Conservation (phyloP, 2,888 invertebrate genomes). For the Microctonus hyperodae region DNA sequence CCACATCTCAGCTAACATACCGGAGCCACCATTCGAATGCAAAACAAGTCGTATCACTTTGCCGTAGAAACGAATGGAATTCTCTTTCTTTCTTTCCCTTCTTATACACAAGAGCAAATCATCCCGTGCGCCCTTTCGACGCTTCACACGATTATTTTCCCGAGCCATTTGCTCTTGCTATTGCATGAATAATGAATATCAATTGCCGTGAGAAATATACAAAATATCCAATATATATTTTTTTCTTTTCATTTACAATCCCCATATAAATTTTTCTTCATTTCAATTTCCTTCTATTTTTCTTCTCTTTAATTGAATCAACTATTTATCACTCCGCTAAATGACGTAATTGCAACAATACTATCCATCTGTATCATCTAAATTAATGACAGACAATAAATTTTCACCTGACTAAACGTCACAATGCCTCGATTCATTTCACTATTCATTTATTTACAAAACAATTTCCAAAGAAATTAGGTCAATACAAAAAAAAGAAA, state of each 20-base stretch:
- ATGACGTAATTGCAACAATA: no score
- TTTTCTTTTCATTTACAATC: no score
- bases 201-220: conserved; percentile 10
- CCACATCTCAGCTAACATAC: conserved; percentile 38
- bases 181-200: conserved; percentile 28
- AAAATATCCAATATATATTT: neutral
- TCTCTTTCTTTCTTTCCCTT: conserved; percentile 26
- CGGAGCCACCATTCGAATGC: conserved; percentile 48
- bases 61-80: conserved; percentile 35
- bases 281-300: no score
- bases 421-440: conserved; percentile 56
- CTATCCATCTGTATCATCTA: no score
- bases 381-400: no score
- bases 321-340: no score
- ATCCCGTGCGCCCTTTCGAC: conserved; percentile 15
- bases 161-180: conserved; percentile 22
- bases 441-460: conserved; percentile 55
- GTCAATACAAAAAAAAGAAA: conserved; percentile 46
- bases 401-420: neutral
- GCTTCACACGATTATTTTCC: conserved; percentile 29
- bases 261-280: no score
- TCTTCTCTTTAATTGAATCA: no score
- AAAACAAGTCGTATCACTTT: conserved; percentile 53
- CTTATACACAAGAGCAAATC: conserved; percentile 10
- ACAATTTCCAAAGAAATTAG: conserved; percentile 57